Evolutionary conservation across 2,888 invertebrate genomes (phyloP), one percentile per base, ranked within the genome.

Genomic region (Panopea generosa): DNA sequence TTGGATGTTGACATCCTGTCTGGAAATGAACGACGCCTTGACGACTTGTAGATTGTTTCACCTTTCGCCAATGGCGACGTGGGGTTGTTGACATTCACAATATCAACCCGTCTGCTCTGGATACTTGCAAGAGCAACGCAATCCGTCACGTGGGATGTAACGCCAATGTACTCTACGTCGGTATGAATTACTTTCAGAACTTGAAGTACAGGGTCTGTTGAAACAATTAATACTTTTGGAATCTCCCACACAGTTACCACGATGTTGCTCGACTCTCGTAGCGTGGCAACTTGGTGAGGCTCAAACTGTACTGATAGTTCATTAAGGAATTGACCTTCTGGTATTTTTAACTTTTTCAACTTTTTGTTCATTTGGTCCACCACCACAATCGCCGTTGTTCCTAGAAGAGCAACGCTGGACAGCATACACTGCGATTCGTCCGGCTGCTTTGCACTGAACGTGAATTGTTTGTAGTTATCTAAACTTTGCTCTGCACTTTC

Each of bases 271-370:
- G 81, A 75, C n/a, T 81, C 77, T 2, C 50, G 24, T 1, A 81
- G 47, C 14, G 65, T 68, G 4, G 75, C 57, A 1, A 81, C 69
- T 53, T 81, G 81, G 45, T 81, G 74, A 0, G 81, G 81, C 26
- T 81, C 77, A n/a, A 62, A 27, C 18, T 55, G 45, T 1, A 50
- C 57, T 7, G 7, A 9, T 14, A 81, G 26, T n/a, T 77, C 77
- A 45, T 61, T 57, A 29, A 81, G 53, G 20, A 77, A 74, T 2
- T 40, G 50, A 24, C 81, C 81, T 45, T 81, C 81, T 38, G 81
- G 81, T 18, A 81, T 52, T 63, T 81, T 81, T 26, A 77, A 81
- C 53, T 81, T 81, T 57, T 81, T 81, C 20, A 81, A 16, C 16
- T 70, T 73, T 47, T 45, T 71, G 47, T 81, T 81, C 43, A 49